Base-by-base conservation (phyloP, 2,888 invertebrate genomes). In the Acanthacorydalis orientalis region DNA sequence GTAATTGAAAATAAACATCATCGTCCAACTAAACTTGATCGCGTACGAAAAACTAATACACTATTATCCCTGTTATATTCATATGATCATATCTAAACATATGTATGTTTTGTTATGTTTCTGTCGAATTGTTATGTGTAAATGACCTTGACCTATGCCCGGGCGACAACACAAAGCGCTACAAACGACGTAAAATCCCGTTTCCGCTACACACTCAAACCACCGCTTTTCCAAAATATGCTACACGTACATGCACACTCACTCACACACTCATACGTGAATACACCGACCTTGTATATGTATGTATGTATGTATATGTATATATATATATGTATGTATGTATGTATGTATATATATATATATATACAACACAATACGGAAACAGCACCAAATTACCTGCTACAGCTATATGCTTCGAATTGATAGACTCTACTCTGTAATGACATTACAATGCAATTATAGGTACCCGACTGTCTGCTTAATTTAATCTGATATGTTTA, bases 161-260 rank as follows among this genome's bases (percentile, higher is more conserved):
- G 48, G 50, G 51, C 51, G 48, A 54, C 54, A 54, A 52, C 53
- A 50, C 51, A 51, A 49, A 53, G 52, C 51, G 51, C 50, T 53
- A 48, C 41, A 48, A 50, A 50, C 51, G 49, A 53, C 47, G 50
- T 50, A 48, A 51, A 40, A n/a, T 44, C 44, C 38, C 51, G 44
- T 48, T 49, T 32, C 37, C 34, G 48, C 33, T 41, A 40, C 47
- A 42, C 39, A 39, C 46, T 37, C 33, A 46, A 34, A 12, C 23
- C 23, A 23, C 23, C 23, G 23, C 23, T 23, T 23, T 23, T 23
- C 31, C 34, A 35, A 47, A 51, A 44, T 51, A 38, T 23, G 46
- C 23, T 34, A n/a, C 44, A 35, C 33, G 16, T 31, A 32, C 9
- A 38, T 39, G 34, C 40, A 46, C 34, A 46, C 49, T 47, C 43